phyloP scores from a whole-genome alignment of 2,888 invertebrate species.

The Tipula confusa region DNA sequence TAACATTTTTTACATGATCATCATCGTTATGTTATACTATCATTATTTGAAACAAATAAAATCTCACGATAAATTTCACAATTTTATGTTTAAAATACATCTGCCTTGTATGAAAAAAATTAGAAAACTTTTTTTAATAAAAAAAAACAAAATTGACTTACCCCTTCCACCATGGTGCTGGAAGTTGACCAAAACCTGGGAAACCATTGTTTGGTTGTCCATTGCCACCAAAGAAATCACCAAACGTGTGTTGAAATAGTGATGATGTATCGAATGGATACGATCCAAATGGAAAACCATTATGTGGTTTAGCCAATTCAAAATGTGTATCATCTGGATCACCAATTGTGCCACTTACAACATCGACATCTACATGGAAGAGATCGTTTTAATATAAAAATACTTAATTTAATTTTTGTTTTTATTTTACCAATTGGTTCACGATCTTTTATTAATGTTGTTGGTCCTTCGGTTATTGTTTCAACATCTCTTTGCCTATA shows the following conservation, averaged over 20 bases:
- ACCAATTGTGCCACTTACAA: conserved; percentile 30
- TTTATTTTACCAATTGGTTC: neutral
- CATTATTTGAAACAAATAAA: no score
- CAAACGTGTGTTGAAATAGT: conserved; percentile 30
- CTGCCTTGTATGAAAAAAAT: neutral
- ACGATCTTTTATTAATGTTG: neutral
- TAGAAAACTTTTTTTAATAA: neutral
- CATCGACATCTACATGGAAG: conserved; percentile 12
- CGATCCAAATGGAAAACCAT: conserved; percentile 30
- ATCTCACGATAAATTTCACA: neutral
- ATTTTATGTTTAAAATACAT: neutral
- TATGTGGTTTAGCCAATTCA: neutral
- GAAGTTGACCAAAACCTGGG: neutral
- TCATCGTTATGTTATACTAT: neutral
- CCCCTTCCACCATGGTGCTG: conserved; percentile 47
- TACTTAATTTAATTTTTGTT: neutral
- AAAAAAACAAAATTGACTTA: conserved; percentile 40
- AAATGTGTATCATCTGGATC: conserved; percentile 30
- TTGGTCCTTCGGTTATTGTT: neutral
- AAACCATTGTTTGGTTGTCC: neutral
- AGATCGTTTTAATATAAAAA: neutral
- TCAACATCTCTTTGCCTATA: conserved; percentile 25
- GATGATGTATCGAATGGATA: neutral
- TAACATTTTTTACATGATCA: neutral
- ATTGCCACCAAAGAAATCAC: conserved; percentile 26